Base-by-base conservation (phyloP, 2,888 invertebrate species). In the Eurytoma californica region DNA sequence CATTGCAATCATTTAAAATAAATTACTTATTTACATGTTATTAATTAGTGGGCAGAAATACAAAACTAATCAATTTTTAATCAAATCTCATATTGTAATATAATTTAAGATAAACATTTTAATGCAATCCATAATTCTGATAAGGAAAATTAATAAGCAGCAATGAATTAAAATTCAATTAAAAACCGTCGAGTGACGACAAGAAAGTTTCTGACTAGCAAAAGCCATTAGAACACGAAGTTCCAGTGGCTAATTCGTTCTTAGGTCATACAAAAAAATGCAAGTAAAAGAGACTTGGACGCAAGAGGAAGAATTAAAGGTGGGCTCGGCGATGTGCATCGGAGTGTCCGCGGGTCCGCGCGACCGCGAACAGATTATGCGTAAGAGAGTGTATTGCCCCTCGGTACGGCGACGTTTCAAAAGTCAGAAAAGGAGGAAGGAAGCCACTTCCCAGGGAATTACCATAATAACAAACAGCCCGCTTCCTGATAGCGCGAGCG, bases 371-470 rank as follows among this genome's bases (percentile, higher is more conserved):
- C 9, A 39, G 39, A 75, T 75, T 74, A 74, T 67, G 67, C 74
- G 53, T 16, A n/a, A n/a, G 63, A 47, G 53, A 49, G 63, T 28
- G 14, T 73, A 24, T 73, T 73, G 65, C 63, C 72, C 72, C 20
- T 5, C 2, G 60, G 47, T 3, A 28, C 28, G 7, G 57, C 20
- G 39, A 13, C 61, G 3, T 16, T 47, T 47, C 18, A n/a, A 58
- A 14, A 69, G 30, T 60, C 70, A 39, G 18, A 51, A 66, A 66
- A n/a, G 51, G n/a, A 20, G 60, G 28, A 16, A 20, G 47, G 83
- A 53, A n/a, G 82, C 82, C 82, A 61, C 74, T 77, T 79, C 84
- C 84, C 82, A 79, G 13, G 69, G 53, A 30, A 72, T 72, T 72
- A 72, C 16, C 61, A 55, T 63, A 24, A 76, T 69, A 69, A 76